Base-by-base conservation (phyloP, 2,888 invertebrate genomes). In the Rhopalosiphum nymphaeae region DNA sequence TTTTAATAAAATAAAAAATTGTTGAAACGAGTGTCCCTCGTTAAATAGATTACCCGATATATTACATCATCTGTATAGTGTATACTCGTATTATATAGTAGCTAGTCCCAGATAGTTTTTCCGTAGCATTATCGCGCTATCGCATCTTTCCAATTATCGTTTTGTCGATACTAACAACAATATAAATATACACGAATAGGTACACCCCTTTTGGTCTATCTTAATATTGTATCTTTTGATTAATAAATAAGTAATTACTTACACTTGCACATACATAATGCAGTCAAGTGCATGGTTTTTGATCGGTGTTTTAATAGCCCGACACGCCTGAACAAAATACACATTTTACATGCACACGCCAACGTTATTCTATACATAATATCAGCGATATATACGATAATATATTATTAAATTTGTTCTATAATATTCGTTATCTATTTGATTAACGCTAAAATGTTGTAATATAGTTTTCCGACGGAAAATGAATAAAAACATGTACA, bases 91-190 rank as follows among this genome's bases (percentile, higher is more conserved):
- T 46, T 53, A 3, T 53, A 21, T 36, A 21, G 67, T 78, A 78
- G 36, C 36, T 36, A 36, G 36, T 16, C 67, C 0, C 16, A 0
- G 16, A n/a, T 67, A 21, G 78, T 36, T 36, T 21, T 78, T 67
- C 7, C 7, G 67, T 5, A 16, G 21, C 36, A 9, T 36, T 78
- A 78, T 78, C 78, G 78, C 36, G 36, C 78, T 21, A 78, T 78
- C 78, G 36, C 21, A 78, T 78, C 78, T 78, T 78, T 78, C 78
- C 78, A 78, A 78, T 78, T 78, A 78, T 36, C 36, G 78, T 67
- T 67, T 67, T 36, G n/a, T 67, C n/a, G 36, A 36, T n/a, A 67
- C 57, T 9, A 26, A 78, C 36, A 78, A 21, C 36, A 78, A 36
- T 78, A 21, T 21, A 78, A 36, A 21, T 9, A 36, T 78, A 36